These are phyloP conservation scores for Thaumatotibia leucotreta DNA, from an alignment of 1,140 invertebrate genomes.

Conservation along the genomic window DNA sequence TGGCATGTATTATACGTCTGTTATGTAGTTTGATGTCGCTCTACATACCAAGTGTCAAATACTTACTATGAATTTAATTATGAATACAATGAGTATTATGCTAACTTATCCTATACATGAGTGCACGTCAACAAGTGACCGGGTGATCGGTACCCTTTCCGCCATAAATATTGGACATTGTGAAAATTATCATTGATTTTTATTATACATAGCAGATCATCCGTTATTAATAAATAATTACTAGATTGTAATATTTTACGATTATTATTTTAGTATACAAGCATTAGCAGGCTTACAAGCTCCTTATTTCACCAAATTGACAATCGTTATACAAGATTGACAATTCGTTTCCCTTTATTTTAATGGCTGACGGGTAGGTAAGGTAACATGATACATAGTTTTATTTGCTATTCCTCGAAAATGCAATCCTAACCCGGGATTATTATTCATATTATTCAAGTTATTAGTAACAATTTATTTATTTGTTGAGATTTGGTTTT, in stretches of 20 bases:
- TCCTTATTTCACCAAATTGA: background rate
- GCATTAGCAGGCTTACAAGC: background rate
- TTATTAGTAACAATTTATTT: too few species aligned
- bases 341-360: too few species aligned
- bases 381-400: too few species aligned
- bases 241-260: background rate
- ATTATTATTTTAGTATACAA: too few species aligned
- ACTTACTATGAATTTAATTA: background rate
- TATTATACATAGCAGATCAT: background rate
- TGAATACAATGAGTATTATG: background rate
- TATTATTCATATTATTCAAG: too few species aligned
- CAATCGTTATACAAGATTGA: background rate
- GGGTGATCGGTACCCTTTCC: constrained; percentile 58
- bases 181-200: constrained; percentile 64
- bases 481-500: too few species aligned
- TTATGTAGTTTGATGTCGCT: too few species aligned
- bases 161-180: constrained; percentile 67
- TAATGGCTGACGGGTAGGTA: too few species aligned
- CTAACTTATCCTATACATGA: constrained; percentile 1
- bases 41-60: too few species aligned
- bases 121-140: constrained; percentile 54
- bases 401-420: too few species aligned
- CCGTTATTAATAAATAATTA: background rate
- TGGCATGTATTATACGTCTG: too few species aligned
- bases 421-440: too few species aligned